Conservation (phyloP, 2,113 vertebrate genomes). For the Genyomyrus donnyi region DNA sequence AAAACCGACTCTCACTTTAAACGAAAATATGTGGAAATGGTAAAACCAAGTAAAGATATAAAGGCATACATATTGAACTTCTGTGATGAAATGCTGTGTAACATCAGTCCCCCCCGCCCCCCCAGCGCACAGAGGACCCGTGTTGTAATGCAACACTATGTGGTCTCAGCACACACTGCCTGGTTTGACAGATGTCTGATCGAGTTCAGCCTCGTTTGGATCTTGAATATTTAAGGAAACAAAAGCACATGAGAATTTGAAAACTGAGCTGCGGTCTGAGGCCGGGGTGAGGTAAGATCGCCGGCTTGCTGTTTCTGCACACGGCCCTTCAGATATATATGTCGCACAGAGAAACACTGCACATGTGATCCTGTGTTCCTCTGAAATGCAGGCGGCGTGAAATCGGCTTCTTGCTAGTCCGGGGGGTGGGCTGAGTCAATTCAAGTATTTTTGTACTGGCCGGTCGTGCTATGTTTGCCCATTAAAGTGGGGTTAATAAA, state of each 20-base stretch:
- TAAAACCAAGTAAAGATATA: neutral
- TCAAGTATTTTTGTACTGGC: neutral
- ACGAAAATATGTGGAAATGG: neutral
- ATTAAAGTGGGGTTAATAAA: neutral
- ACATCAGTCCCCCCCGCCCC: neutral
- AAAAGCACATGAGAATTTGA: neutral
- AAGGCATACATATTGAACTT: neutral
- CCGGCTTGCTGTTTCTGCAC: neutral
- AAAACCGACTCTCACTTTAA: neutral
- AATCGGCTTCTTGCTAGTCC: too few relatives aligned
- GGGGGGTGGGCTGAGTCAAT: neutral
- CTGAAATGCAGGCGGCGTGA: neutral
- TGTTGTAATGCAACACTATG: neutral
- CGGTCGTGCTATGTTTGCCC: neutral
- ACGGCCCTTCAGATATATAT: neutral
- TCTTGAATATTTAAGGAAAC: neutral
- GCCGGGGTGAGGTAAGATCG: neutral
- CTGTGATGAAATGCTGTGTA: constrained; percentile 6
- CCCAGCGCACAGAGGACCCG: neutral
- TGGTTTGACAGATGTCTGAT: neutral
- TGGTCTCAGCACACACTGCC: neutral
- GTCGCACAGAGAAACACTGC: neutral
- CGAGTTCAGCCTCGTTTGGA: neutral
- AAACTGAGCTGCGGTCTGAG: neutral
- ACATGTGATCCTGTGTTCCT: neutral